Percentiles rank a stretch among this genome's conserved stretches.
These are phyloP conservation scores for Nylanderia fulva DNA, from an alignment of 1,140 invertebrate species.

Conservation along the genomic window DNA sequence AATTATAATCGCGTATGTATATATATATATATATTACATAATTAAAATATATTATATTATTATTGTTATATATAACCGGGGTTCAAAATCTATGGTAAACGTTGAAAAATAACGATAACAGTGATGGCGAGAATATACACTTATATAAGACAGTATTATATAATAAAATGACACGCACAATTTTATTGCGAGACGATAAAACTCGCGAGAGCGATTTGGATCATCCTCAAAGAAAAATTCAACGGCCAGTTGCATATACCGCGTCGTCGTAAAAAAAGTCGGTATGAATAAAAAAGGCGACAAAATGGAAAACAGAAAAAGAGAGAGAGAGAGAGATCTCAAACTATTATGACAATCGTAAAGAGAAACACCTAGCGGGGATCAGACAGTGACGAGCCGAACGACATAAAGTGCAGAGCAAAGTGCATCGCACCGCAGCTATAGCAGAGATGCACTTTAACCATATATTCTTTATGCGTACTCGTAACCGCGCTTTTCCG, in stretches of 20 bases:
- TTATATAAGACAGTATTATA: neutral
- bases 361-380: conserved; percentile 45
- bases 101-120: neutral
- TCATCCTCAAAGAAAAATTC: neutral
- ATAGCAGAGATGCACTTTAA: conserved; percentile 34
- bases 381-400: conserved; percentile 36
- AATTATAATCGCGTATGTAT: neutral
- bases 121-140: neutral
- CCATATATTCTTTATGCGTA: conserved; percentile 49
- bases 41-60: neutral
- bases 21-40: neutral
- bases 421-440: conserved; percentile 42
- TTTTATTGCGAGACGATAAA: conserved; percentile 28
- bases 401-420: conserved; percentile 16
- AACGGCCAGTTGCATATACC: conserved; percentile 1
- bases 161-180: neutral
- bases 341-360: conserved; percentile 62
- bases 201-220: conserved; percentile 13
- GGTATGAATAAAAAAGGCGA: conserved; percentile 4
- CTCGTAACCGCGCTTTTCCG: conserved; percentile 57
- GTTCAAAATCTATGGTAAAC: neutral
- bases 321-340: neutral
- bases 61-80: too few relatives aligned
- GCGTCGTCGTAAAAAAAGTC: conserved; percentile 26
- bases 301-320: neutral